A percentile compares a stretch with the other conserved stretches of the same genome.
Conservation (phyloP, 2,113 vertebrate species). For the Anser cygnoides region DNA sequence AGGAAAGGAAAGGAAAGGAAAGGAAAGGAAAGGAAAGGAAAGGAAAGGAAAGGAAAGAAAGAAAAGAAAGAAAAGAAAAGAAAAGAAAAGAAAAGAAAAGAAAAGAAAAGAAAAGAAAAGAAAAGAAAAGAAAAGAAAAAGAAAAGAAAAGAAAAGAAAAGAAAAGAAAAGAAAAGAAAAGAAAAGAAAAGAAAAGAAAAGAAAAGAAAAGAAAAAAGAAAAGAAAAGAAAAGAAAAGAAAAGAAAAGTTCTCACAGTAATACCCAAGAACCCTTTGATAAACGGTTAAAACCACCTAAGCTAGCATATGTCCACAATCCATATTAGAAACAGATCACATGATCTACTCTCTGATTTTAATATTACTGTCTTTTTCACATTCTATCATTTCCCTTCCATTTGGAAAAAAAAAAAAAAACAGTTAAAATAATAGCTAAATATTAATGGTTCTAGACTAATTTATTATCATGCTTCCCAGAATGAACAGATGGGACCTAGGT, state of each 20-base stretch:
- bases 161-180: too few species aligned
- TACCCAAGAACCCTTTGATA: not conserved
- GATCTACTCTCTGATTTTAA: not conserved
- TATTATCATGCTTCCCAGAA: not conserved
- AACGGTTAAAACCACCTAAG: too few species aligned
- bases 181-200: too few species aligned
- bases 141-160: not conserved
- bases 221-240: too few species aligned
- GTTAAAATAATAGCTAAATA: not conserved
- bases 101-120: not conserved
- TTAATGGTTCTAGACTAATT: not conserved
- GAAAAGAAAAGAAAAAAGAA: too few species aligned
- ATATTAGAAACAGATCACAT: too few species aligned
- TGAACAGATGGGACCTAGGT: not conserved
- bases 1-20: not conserved
- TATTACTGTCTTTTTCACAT: not conserved
- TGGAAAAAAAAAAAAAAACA: not conserved
- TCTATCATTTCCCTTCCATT: not conserved
- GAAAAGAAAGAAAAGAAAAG: too few species aligned
- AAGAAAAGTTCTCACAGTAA: fast-evolving
- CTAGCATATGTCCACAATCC: too few species aligned
- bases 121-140: not conserved
- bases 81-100: too few species aligned
- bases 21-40: not conserved
- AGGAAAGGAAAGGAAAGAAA: not conserved